Evolutionary conservation across 2,888 invertebrate genomes (phyloP).

Genomic region (Dicranocentrus wangi): DNA sequence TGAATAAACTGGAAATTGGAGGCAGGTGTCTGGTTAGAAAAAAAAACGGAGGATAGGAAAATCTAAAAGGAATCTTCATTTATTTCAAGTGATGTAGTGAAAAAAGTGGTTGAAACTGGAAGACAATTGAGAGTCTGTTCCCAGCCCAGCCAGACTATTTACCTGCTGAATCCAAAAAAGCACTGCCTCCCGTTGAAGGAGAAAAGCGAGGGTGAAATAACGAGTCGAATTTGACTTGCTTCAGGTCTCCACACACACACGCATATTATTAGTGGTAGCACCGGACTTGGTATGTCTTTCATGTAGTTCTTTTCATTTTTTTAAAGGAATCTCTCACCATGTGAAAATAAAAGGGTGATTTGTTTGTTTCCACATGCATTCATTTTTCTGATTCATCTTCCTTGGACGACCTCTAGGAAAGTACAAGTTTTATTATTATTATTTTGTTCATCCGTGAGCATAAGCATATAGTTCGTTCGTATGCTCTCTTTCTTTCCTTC

Average conservation of each 20-base stretch:
- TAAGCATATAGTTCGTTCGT: too few relatives aligned
- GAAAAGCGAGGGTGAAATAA: background rate
- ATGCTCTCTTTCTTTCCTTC: too few relatives aligned
- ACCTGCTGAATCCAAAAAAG: too few relatives aligned
- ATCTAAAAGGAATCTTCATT: conserved; percentile 35
- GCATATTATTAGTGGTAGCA: background rate
- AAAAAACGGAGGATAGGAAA: background rate
- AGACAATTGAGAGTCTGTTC: background rate
- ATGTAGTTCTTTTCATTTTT: too few relatives aligned
- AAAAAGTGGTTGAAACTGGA: background rate
- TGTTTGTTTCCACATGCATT: conserved; percentile 48
- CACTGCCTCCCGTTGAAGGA: too few relatives aligned
- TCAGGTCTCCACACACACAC: background rate
- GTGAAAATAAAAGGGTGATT: conserved; percentile 32
- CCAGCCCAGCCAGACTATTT: too few relatives aligned
- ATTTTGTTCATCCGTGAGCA: too few relatives aligned
- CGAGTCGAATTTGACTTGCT: background rate
- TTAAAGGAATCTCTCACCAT: too few relatives aligned
- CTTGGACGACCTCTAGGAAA: too few relatives aligned
- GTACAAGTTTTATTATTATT: too few relatives aligned
- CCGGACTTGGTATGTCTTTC: background rate
- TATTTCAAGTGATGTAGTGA: conserved; percentile 18
- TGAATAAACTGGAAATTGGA: conserved; percentile 15
- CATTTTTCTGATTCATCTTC: conserved; percentile 53
- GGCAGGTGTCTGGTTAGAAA: background rate